Percentiles rank a stretch among this genome's conserved stretches.
Evolutionary conservation across 23 tunicate genomes (phyloP).

Genomic region (Trididemnum clinides): DNA sequence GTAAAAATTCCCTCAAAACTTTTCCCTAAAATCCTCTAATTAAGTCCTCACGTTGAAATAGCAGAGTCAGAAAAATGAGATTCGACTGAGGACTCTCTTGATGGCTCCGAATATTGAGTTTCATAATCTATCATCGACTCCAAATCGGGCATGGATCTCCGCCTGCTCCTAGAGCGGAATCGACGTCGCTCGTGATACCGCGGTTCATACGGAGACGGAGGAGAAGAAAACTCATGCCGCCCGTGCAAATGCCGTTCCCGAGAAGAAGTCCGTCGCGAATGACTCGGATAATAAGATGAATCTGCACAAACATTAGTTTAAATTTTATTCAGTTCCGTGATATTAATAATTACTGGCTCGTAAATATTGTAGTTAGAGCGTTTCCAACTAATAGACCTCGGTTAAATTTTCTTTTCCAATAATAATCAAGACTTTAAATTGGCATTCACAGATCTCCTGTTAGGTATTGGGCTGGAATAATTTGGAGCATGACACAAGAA

Average conservation of each 20-base stretch:
- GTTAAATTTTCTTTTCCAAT: too few species aligned
- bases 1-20: too few species aligned
- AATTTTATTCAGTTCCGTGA: not conserved
- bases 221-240: not conserved
- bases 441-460: too few species aligned
- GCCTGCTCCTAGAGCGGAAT: not conserved
- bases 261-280: not conserved
- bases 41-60: slow-evolving; percentile 18
- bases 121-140: not conserved
- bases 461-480: too few species aligned
- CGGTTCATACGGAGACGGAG: not conserved
- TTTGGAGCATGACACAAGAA: too few species aligned
- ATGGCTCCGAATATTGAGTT: not conserved
- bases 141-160: not conserved
- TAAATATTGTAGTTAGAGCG: too few species aligned
- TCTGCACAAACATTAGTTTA: not conserved
- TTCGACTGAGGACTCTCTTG: not conserved
- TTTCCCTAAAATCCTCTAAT: too few species aligned
- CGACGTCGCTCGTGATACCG: not conserved
- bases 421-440: too few species aligned
- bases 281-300: not conserved
- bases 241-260: slow-evolving; percentile 13
- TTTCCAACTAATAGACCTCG: too few species aligned
- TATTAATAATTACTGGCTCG: too few species aligned
- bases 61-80: slow-evolving; percentile 1